Base-by-base conservation (phyloP, 2,113 vertebrate genomes). In the Phainopepla nitens region DNA sequence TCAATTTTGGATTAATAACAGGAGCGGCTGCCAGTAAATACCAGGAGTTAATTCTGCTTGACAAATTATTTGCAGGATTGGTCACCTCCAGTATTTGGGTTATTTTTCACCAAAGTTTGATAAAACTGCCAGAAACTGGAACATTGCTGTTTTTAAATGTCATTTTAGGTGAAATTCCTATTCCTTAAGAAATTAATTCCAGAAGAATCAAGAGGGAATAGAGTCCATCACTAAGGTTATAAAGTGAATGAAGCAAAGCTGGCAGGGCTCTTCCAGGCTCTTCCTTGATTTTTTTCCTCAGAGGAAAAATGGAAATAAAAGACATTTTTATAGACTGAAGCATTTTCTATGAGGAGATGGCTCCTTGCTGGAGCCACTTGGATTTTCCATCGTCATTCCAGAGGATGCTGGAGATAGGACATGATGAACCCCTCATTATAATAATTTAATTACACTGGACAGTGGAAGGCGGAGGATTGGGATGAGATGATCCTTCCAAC, bases 341-440 rank as follows among this genome's bases (percentile, higher is more conserved):
- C 0, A 8, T 11, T 22, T 36, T 15, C 7, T 27, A 2, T 7
- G 16, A 53, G 23, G 19, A 13, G 13, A 27, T 21, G 18, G 19
- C 7, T 78, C 49, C 1, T 0, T 27, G 21, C 28, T 47, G 62
- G 25, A 68, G 6, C 41, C 16, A 11, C 15, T 51, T 51, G n/a
- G 33, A 36, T 90, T 61, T 73, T 66, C 42, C 35, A 14, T 9
- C 1, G 0, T 3, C 25, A 27, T 35, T 71, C 17, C 78, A 22
- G n/a, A 66, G 16, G 5, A 19, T 15, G 1, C 8, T 36, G 7
- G 28, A 53, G 7, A 7, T 1, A 29, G 70, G 33, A 50, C 5
- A 9, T 0, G 36, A 45, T 0, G 3, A 41, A 41, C 10, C 9
- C 27, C 22, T 15, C 25, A 4, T 11, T 20, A 5, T 2, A 11